These are phyloP conservation scores for Hirtodrosophila histrioides DNA, from an alignment of 2,888 invertebrate genomes.

Conservation along the genomic window DNA sequence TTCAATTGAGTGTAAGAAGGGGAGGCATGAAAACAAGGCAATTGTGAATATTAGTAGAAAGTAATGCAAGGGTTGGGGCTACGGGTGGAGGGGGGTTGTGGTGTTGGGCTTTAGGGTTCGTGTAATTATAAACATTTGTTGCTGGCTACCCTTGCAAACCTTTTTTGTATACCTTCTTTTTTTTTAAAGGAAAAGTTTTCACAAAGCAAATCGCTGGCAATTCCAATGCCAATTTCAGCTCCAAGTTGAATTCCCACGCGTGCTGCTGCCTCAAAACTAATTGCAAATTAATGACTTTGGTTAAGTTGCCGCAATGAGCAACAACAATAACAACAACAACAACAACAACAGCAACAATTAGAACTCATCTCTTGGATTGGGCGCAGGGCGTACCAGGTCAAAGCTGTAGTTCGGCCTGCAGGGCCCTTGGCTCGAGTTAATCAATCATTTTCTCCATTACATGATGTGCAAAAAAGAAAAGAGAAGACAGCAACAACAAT, in stretches of 20 bases:
- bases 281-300: conserved; percentile 78
- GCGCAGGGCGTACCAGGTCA: conserved; percentile 22
- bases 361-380: conserved; percentile 56
- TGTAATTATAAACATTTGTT: conserved; percentile 58
- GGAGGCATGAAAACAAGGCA: conserved; percentile 26
- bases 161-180: conserved; percentile 5
- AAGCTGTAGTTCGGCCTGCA: conserved; percentile 26
- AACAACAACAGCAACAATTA: conserved; percentile 36
- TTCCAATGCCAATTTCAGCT: conserved; percentile 42
- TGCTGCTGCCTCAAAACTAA: conserved; percentile 71
- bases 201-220: conserved; percentile 58
- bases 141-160: conserved; percentile 26
- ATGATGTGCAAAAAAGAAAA: conserved; percentile 47
- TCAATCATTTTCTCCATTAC: conserved; percentile 76
- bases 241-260: conserved; percentile 71
- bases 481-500: conserved; percentile 6
- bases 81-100: neutral
- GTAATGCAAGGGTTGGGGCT: conserved; percentile 10
- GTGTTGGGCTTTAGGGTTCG: neutral
- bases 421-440: conserved; percentile 45
- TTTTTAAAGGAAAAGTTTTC: conserved; percentile 35
- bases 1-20: conserved; percentile 72
- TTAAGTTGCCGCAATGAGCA: conserved; percentile 52
- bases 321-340: conserved; percentile 26
- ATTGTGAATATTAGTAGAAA: conserved; percentile 66